Evolutionary conservation across 2,113 vertebrate species (phyloP), one percentile per base, ranked within the genome.

Genomic region (Scartelaos histophorus): DNA sequence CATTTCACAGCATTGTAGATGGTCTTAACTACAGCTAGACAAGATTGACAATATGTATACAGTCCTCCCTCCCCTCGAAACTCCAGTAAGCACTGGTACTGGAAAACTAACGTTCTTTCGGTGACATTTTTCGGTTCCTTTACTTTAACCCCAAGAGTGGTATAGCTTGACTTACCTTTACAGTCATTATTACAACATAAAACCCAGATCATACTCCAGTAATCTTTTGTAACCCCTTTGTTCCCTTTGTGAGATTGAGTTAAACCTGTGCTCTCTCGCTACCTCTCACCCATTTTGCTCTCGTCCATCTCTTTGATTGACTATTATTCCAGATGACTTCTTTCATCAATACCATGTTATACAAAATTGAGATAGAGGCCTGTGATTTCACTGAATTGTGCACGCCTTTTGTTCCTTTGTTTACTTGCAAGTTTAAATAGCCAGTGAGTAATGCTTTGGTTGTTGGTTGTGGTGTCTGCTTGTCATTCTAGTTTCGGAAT

Each of bases 301-400:
- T 46, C 73, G 1, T 1, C 51, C 38, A 22, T 24, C 24, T 64
- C 46, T 66, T 70, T 71, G 66, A 76, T 69, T 67, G 69, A 67
- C 79, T 69, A 73, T 88, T 89, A 86, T 88, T 86, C 67, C 78
- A 71, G 56, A 77, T 80, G 77, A 81, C 60, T 85, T 86, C 35
- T 85, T 74, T 79, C 60, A 75, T 86, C 75, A 82, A 88, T 87
- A 88, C 71, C 62, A 67, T 73, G 72, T 72, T 78, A 57, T 61
- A 80, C 13, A 70, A 76, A 85, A 73, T 35, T 66, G 76, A 76
- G 77, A 79, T 29, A 22, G 45, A 84, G 69, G 73, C 29, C 13
- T 75, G 62, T 67, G 21, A 72, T 82, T 78, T 76, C 64, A 81
- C 78, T 19, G 19, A 67, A 74, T 61, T 49, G 35, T 38, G 66